Base-by-base conservation (phyloP, 2,888 invertebrate genomes). In the Corbicula japonica region DNA sequence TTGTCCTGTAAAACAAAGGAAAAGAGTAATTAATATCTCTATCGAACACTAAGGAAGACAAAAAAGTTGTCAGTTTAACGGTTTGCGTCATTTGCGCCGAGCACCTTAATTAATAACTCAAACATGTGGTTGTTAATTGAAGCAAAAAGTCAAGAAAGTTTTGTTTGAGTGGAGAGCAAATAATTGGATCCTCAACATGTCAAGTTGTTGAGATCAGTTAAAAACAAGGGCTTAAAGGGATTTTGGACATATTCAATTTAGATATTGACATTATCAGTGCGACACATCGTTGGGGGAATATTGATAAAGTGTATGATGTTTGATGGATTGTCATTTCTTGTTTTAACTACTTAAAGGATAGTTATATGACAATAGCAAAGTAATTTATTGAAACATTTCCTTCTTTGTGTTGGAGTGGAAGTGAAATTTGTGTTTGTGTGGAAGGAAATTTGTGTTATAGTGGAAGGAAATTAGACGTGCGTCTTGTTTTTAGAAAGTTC, bases 221-320 rank as follows among this genome's bases (percentile, higher is more conserved):
- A 54, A 68, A 72, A 61, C 68, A 66, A 50, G 50, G 50, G 61
- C 66, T 66, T 54, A 66, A 28, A 54, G 74, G 56, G 38, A 66
- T 66, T 58, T 35, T 35, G 23, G 66, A 50, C 68, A 74, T 60
- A 60, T 65, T 44, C 30, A 60, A 54, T 61, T 54, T 50, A 23
- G 38, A 18, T 15, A 34, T 54, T 74, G 74, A 74, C 74, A 30
- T 74, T 66, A 74, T 74, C 74, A n/a, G 32, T 35, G 6, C 26
- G n/a, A 8, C 10, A 26, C 21, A 69, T 69, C 69, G 15, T 44
- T 15, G 26, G 23, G 28, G 15, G 61, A 44, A 21, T 44, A 46
- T 62, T 35, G 65, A 50, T 65, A 32, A 50, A 32, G 44, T 69
- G 46, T 58, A 30, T 2, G 56, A 56, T 46, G 18, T 46, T 62